These are phyloP conservation scores for Platorchestia sp. DNA, from an alignment of 1,140 invertebrate species.

Conservation along the genomic window DNA sequence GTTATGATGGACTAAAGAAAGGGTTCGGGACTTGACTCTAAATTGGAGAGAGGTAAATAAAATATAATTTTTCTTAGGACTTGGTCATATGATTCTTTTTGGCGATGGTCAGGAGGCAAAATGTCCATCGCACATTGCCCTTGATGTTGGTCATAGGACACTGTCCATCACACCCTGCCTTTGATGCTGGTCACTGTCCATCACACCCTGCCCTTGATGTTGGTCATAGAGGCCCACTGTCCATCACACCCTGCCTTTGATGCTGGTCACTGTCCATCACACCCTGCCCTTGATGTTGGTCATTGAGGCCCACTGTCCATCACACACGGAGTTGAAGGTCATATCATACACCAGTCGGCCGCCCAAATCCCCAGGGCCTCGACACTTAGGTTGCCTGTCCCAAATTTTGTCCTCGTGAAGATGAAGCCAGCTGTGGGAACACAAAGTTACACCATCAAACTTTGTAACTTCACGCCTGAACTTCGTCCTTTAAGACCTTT, in stretches of 20 bases:
- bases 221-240: constrained; percentile 85
- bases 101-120: not conserved
- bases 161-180: constrained; percentile 35
- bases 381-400: constrained; percentile 82
- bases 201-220: constrained; percentile 67
- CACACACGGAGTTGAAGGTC: constrained; percentile 84
- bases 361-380: constrained; percentile 81
- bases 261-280: constrained; percentile 60
- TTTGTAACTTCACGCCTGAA: not conserved
- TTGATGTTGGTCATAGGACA: constrained; percentile 39
- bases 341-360: constrained; percentile 79
- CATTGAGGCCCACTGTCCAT: constrained; percentile 89
- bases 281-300: constrained; percentile 68
- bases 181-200: constrained; percentile 75
- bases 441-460: not conserved
- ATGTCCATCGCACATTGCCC: not conserved
- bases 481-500: not conserved
- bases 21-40: too few species aligned
- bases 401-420: constrained; percentile 79
- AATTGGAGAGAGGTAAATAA: too few species aligned
- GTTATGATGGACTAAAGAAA: too few species aligned
- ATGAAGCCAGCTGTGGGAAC: constrained; percentile 77
- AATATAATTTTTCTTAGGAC: not conserved
- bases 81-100: not conserved
- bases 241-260: constrained; percentile 76